Base-by-base conservation (phyloP, 2,888 invertebrate genomes). In the Eupithecia centaureata region DNA sequence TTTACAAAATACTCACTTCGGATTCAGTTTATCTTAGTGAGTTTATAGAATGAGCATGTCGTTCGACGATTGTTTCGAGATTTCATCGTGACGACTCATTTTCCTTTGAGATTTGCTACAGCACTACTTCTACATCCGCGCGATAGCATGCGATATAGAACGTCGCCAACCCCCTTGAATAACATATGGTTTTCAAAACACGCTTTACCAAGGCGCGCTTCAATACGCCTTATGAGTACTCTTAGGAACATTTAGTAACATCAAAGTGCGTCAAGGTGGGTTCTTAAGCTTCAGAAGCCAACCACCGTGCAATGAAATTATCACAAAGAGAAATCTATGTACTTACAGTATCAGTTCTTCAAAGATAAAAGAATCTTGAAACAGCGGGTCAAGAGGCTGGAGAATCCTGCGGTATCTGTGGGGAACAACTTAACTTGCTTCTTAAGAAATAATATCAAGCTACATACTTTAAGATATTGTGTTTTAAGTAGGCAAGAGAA, bases 391-490 rank as follows among this genome's bases (percentile, higher is more conserved):
- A 38, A 70, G 70, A 8, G 56, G 47, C 51, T 65, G 12, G 5
- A 51, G 35, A n/a, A 12, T 52, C 42, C 56, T 63, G 62, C 62
- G 47, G 56, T 69, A 69, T 66, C 60, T 54, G 62, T 62, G n/a
- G 56, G 63, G 59, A 33, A 57, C 62, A 33, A 62, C 68, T 65
- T 30, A 60, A 33, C 51, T 30, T 56, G 28, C 54, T 28, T 15
- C 54, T 28, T 18, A 28, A 28, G 54, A 18, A 28, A 56, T n/a
- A n/a, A 30, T 56, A 56, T n/a, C 30, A 28, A 28, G n/a, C 8
- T 56, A 28, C 54, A 4, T 30, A 28, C 28, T 28, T 28, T 54
- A 8, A 15, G 28, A 28, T n/a, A 56, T 27, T 56, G 10, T 56
- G 25, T 56, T 10, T n/a, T 12, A 28, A 56, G 30, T n/a, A n/a